phyloP scores from a whole-genome alignment of 2,797 vertebrate genomes.

The Hirundo rustica region DNA sequence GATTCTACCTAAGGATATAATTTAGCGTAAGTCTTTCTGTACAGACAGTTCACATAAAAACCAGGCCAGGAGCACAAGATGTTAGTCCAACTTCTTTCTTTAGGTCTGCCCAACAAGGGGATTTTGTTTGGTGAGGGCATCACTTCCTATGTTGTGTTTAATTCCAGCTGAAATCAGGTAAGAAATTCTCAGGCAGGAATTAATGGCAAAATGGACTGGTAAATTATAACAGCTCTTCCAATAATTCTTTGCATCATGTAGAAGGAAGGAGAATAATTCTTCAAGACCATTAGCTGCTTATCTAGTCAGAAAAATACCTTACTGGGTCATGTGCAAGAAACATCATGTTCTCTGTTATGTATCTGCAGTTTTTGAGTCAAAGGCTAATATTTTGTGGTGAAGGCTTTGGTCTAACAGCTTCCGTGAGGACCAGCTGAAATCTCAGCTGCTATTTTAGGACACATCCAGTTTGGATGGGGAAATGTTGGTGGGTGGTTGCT shows the following conservation, averaged over 20 bases:
- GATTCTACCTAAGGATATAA: neutral
- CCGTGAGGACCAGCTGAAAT: neutral
- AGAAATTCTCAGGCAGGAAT: neutral
- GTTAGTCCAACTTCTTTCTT: neutral
- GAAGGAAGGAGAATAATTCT: neutral
- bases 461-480: neutral
- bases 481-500: neutral
- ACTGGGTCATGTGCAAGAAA: neutral
- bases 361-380: neutral
- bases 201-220: neutral
- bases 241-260: neutral
- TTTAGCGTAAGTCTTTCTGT: neutral
- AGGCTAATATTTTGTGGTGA: neutral
- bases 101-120: rapidly evolving
- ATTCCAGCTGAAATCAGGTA: neutral
- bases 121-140: neutral
- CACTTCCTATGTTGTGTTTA: neutral
- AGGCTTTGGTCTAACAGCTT: neutral
- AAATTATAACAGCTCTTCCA: neutral
- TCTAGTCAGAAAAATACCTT: neutral
- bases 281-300: neutral
- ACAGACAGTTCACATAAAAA: neutral
- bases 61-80: neutral
- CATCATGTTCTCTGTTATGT: neutral
- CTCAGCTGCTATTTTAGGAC: neutral